These are phyloP conservation scores for Phrynosoma platyrhinos DNA, from an alignment of 2,113 vertebrate species.

Conservation along the genomic window DNA sequence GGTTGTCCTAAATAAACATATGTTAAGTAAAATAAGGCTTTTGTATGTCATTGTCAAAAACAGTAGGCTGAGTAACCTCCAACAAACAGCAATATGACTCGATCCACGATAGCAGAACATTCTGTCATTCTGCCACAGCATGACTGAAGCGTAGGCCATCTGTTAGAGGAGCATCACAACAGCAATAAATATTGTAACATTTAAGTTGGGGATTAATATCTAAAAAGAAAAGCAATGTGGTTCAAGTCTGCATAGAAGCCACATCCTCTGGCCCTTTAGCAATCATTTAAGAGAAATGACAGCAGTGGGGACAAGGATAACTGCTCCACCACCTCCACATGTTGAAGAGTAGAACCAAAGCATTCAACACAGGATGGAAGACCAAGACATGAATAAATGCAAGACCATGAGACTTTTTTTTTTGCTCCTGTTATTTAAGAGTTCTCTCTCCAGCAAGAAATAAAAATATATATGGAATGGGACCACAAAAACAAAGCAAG, in stretches of 20 bases:
- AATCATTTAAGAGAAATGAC: background rate
- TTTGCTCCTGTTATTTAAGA: background rate
- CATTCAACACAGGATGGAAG: background rate
- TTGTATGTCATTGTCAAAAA: slow-evolving; percentile 9
- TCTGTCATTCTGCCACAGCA: slow-evolving; percentile 3
- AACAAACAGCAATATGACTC: slow-evolving; percentile 34
- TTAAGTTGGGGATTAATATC: background rate
- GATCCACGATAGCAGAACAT: slow-evolving; percentile 14
- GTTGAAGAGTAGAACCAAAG: background rate
- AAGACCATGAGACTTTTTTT: background rate
- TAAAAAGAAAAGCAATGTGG: background rate
- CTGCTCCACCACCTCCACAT: background rate
- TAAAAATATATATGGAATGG: background rate
- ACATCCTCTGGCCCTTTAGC: background rate
- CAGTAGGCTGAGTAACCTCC: background rate
- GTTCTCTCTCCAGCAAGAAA: background rate
- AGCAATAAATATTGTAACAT: slow-evolving; percentile 14
- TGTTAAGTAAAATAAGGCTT: background rate
- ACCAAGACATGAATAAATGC: background rate
- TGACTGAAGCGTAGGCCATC: slow-evolving; percentile 26
- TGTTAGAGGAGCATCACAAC: slow-evolving; percentile 35
- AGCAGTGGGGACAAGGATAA: background rate
- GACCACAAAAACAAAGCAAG: background rate
- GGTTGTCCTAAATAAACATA: background rate
- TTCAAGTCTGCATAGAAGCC: background rate